phyloP scores from a whole-genome alignment of 1,140 invertebrate genomes.

The Vollenhovia emeryi region DNA sequence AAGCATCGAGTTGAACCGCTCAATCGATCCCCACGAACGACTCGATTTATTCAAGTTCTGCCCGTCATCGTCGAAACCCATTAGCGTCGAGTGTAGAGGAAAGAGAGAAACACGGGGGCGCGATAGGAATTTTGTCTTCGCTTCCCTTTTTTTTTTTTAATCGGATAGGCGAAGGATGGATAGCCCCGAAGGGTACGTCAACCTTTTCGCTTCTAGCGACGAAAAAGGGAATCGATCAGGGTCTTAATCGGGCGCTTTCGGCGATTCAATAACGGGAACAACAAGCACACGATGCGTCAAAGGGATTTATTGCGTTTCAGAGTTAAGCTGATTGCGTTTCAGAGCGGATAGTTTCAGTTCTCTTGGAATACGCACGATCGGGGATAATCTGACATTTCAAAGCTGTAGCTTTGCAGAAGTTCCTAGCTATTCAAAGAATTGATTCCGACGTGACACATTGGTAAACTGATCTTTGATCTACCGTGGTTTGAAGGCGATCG shows the following conservation, averaged over 20 bases:
- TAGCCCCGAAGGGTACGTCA: not conserved
- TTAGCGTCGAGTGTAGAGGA: not conserved
- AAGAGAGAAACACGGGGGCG: not conserved
- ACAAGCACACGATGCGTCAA: conserved; percentile 38
- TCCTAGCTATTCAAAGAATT: not conserved
- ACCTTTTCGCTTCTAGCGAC: not conserved
- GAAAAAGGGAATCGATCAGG: conserved; percentile 26
- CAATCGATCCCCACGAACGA: not conserved
- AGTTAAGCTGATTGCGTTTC: conserved; percentile 60
- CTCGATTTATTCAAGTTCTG: not conserved
- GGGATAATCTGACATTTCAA: conserved; percentile 35
- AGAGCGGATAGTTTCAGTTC: conserved; percentile 26
- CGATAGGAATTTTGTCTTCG: not conserved
- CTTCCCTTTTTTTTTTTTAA: conserved; percentile 15
- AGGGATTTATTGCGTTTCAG: conserved; percentile 55
- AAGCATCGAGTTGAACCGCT: not conserved
- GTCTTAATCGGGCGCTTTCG: conserved; percentile 47
- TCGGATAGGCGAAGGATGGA: not conserved
- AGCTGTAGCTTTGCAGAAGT: conserved; percentile 23
- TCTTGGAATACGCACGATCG: conserved; percentile 21
- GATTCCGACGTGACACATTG: not conserved
- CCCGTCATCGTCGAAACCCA: not conserved
- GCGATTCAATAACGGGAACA: conserved; percentile 45
- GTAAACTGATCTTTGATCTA: not conserved
- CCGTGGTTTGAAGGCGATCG: not conserved